Percentiles rank a stretch among this genome's conserved stretches.
Evolutionary conservation across 1,140 invertebrate genomes (phyloP).

Genomic region (Odontomachus brunneus): DNA sequence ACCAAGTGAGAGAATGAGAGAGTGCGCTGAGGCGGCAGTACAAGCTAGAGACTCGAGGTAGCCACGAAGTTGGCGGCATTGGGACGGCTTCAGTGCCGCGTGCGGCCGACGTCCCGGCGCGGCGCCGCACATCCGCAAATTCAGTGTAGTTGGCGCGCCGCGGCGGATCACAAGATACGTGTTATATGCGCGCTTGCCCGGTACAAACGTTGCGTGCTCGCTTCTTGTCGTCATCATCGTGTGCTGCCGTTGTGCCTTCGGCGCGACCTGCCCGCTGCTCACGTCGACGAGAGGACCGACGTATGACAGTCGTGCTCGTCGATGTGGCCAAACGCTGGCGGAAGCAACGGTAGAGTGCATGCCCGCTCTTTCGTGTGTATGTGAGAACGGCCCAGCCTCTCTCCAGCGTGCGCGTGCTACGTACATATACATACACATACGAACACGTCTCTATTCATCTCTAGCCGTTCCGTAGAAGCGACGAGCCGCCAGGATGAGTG

Average conservation of each 20-base stretch:
- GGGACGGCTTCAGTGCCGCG: background rate
- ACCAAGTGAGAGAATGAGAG: too few relatives aligned
- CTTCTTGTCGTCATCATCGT: background rate
- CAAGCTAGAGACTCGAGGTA: background rate
- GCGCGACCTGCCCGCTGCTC: slow-evolving; percentile 33
- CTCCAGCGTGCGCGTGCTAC: slow-evolving; percentile 31
- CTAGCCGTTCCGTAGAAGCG: slow-evolving; percentile 40
- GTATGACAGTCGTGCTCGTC: slow-evolving; percentile 49
- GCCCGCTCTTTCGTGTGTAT: slow-evolving; percentile 38
- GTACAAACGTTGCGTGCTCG: background rate
- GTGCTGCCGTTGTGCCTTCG: slow-evolving; percentile 31
- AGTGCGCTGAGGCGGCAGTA: too few relatives aligned
- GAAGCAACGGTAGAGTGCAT: slow-evolving; percentile 26
- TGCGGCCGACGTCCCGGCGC: background rate
- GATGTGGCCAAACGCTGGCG: too few relatives aligned
- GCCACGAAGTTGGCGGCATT: background rate
- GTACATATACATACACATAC: too few relatives aligned
- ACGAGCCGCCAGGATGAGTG: slow-evolving; percentile 71
- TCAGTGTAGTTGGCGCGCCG: slow-evolving; percentile 22
- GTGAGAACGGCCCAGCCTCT: slow-evolving; percentile 60
- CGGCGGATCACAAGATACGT: slow-evolving; percentile 49
- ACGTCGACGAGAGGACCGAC: slow-evolving; percentile 38
- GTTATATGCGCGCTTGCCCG: slow-evolving; percentile 19
- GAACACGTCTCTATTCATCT: slow-evolving; percentile 29
- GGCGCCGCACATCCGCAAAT: slow-evolving; percentile 36